Base-by-base conservation (phyloP, 2,113 vertebrate species). In the Cheirogaleus medius region DNA sequence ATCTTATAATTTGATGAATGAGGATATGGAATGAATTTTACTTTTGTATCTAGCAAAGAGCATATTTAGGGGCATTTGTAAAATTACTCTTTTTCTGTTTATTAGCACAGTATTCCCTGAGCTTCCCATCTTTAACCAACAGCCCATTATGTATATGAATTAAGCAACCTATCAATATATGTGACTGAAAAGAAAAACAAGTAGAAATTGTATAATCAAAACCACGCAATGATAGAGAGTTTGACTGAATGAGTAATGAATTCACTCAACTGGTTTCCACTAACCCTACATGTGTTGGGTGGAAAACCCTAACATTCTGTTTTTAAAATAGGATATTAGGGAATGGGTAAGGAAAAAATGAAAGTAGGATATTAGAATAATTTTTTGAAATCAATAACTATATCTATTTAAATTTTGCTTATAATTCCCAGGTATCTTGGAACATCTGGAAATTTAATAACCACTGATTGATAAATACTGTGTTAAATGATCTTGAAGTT, bases 1-100 rank as follows among this genome's bases (percentile, higher is more conserved):
- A 78, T 49, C n/a, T 78, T 83, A 63, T 44, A 89, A 66, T 82
- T 81, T 84, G 27, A 44, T 95, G 49, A 95, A 32, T 68, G 25
- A 56, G 27, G 17, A 4, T 37, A 37, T 34, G 23, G 21, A 63
- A 94, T 92, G 20, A 89, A 68, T 90, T 63, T 93, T 37, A 88
- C 42, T 90, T 87, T 84, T 29, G 37, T 78, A 29, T 34, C 14
- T 84, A 84, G 52, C 37, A 87, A 87, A 86, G 14, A 82, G 4
- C 66, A 76, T 56, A 73, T 69, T 91, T 39, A 93, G 82, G 8
- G 15, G 34, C 8, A 95, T 86, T 89, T 91, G 27, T 93, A 95
- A 80, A 96, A 95, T 86, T 39, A 68, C 18, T 25, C 17, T 49
- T 82, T 66, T 78, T 90, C 9, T 60, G 10, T 77, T 74, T 37